Conservation (phyloP, 2,797 vertebrate species). For the Gallinago stenura region DNA sequence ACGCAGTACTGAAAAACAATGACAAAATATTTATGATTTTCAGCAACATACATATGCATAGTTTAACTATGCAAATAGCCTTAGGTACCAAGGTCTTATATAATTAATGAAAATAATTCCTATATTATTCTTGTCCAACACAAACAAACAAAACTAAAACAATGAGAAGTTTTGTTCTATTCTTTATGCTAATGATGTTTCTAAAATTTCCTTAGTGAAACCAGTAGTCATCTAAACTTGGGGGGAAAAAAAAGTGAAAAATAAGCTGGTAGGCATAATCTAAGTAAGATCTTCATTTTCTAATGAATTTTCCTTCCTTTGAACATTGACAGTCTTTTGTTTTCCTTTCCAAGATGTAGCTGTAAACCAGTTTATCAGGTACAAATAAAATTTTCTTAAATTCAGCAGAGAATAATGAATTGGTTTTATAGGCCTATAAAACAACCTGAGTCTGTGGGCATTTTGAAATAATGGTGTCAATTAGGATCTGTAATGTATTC, state of each 20-base stretch:
- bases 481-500: constrained; percentile 65
- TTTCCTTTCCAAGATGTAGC: neutral
- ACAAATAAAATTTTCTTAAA: constrained; percentile 26
- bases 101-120: neutral
- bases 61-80: neutral
- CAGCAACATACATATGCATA: neutral
- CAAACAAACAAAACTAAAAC: neutral
- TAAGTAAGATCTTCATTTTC: neutral
- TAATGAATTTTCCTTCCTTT: neutral
- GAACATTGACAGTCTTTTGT: neutral
- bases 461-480: constrained; percentile 66
- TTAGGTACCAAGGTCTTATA: neutral
- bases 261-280: neutral
- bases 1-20: neutral
- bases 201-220: neutral
- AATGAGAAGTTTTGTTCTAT: neutral
- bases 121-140: neutral
- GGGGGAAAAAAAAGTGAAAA: neutral
- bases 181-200: neutral
- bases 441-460: constrained; percentile 35
- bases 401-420: constrained; percentile 45
- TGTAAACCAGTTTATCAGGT: constrained; percentile 6
- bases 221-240: neutral
- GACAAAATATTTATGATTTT: neutral
- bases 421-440: constrained; percentile 64